Evolutionary conservation across 1,140 invertebrate genomes (phyloP).

Genomic region (Latrodectus geometricus): DNA sequence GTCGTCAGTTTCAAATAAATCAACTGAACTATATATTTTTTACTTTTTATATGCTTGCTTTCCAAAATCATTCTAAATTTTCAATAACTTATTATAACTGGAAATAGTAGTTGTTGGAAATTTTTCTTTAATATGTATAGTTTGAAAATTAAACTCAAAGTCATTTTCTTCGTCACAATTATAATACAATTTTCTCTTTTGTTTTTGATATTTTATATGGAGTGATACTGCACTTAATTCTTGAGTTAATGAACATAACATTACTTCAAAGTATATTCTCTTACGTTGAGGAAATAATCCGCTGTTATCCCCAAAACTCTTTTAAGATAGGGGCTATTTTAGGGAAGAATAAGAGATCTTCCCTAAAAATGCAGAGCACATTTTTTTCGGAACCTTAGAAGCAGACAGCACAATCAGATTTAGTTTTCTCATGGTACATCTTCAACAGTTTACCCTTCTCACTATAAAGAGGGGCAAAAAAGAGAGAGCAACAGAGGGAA

Average conservation of each 20-base stretch:
- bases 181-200: background rate
- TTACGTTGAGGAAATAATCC: constrained; percentile 14
- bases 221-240: background rate
- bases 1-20: too few relatives aligned
- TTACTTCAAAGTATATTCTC: too few relatives aligned
- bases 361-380: constrained; percentile 22
- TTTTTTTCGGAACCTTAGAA: constrained; percentile 14
- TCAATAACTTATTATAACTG: too few relatives aligned
- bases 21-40: too few relatives aligned
- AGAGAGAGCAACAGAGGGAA: constrained; percentile 46
- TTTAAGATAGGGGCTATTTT: constrained; percentile 35
- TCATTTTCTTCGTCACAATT: too few relatives aligned
- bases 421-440: constrained; percentile 48
- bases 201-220: background rate
- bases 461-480: constrained; percentile 42
- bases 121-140: too few relatives aligned
- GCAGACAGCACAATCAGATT: constrained; percentile 50
- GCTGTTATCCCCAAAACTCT: constrained; percentile 2
- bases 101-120: too few relatives aligned
- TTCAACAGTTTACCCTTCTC: constrained; percentile 46
- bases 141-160: too few relatives aligned
- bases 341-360: constrained; percentile 6
- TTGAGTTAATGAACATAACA: background rate
- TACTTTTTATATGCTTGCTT: too few relatives aligned
- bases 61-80: too few relatives aligned